Conservation (phyloP, 2,888 invertebrate genomes). For the Diogma glabrata region DNA sequence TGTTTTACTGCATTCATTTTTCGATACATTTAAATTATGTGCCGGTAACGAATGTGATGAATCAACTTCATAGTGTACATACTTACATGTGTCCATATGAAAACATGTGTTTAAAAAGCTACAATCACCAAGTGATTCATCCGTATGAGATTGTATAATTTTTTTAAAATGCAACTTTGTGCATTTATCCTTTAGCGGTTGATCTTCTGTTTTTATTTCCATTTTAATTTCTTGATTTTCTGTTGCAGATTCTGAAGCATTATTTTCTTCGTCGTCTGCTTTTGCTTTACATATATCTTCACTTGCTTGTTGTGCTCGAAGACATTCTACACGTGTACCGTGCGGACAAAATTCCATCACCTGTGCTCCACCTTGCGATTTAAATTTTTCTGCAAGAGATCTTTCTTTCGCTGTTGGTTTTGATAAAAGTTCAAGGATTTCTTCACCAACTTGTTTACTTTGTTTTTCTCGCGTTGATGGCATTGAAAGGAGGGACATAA, state of each 20-base stretch:
- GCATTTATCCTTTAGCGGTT: conserved; percentile 42
- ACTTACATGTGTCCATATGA: conserved; percentile 98
- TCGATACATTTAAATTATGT: conserved; percentile 17
- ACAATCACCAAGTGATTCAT: conserved; percentile 90
- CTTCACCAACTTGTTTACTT: conserved; percentile 89
- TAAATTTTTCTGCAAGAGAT: conserved; percentile 88
- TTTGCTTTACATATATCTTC: conserved; percentile 29
- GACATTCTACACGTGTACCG: conserved; percentile 85
- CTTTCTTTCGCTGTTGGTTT: conserved; percentile 95
- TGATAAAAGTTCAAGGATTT: conserved; percentile 84
- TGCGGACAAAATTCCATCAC: conserved; percentile 95
- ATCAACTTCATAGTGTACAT: conserved; percentile 96
- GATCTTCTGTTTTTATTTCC: conserved; percentile 15
- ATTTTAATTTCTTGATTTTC: conserved; percentile 27
- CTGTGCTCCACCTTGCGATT: conserved; percentile 88
- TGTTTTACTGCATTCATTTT: conserved; percentile 15
- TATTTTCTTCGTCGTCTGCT: conserved; percentile 17
- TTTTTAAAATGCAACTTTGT: conserved; percentile 92
- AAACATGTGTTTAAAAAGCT: conserved; percentile 97
- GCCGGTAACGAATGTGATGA: conserved; percentile 39
- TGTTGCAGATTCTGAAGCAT: conserved; percentile 6
- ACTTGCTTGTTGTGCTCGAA: conserved; percentile 39
- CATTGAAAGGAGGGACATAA: conserved; percentile 30
- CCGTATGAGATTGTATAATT: conserved; percentile 91
- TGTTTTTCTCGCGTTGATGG: conserved; percentile 93